phyloP scores from a whole-genome alignment of 35 echinoderm and acorn worm species.

The Eucidaris tribuloides region DNA sequence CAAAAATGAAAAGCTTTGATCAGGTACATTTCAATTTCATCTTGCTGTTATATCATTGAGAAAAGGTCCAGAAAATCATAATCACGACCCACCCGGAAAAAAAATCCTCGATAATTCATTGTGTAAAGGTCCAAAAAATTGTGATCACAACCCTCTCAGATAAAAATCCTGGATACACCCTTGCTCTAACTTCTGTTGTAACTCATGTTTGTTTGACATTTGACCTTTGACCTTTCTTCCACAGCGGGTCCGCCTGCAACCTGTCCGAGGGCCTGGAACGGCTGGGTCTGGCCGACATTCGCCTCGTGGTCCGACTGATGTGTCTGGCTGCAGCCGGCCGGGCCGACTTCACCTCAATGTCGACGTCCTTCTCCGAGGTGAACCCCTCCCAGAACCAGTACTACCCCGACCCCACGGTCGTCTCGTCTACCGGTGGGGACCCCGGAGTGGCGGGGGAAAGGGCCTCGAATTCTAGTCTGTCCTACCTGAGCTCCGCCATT shows the following conservation, averaged over 20 bases:
- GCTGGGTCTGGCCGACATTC: conserved; percentile 84
- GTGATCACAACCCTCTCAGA: no score
- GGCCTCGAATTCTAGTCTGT: conserved; percentile 63
- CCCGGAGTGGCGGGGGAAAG: conserved; percentile 24
- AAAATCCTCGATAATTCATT: no score
- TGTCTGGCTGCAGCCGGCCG: conserved; percentile 92
- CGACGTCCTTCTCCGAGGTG: conserved; percentile 9
- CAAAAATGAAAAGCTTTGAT: no score
- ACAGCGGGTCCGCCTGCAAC: conserved; percentile 91
- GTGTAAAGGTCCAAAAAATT: no score
- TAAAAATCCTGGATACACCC: no score
- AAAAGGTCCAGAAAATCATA: no score
- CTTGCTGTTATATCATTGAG: no score
- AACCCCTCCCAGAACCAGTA: conserved; percentile 1
- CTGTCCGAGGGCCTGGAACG: conserved; percentile 80
- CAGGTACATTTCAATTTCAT: no score
- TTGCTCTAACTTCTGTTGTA: no score
- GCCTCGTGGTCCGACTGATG: conserved; percentile 85
- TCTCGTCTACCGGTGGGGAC: not conserved
- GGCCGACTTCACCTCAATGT: conserved; percentile 70
- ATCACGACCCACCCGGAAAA: no score
- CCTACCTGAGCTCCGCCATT: conserved; percentile 92
- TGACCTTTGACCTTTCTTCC: conserved; percentile 1
- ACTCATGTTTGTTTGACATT: no score
- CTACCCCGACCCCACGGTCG: not conserved